These are phyloP conservation scores for Petaurus breviceps DNA, from an alignment of 2,113 vertebrate species.

Conservation along the genomic window DNA sequence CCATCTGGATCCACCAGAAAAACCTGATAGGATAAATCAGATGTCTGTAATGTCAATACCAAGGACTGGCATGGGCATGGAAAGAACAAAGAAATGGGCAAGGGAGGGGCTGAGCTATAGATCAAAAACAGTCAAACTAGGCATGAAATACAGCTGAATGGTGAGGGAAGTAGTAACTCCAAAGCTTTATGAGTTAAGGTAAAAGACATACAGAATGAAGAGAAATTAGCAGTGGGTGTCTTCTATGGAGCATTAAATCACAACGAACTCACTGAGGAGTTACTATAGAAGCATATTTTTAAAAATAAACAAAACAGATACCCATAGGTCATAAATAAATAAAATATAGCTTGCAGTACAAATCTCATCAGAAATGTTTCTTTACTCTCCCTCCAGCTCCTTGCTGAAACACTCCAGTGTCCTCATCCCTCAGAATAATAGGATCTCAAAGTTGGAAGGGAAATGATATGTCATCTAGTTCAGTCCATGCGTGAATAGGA, in stretches of 20 bases:
- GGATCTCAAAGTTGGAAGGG: neutral
- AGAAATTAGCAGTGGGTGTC: slow-evolving; percentile 60
- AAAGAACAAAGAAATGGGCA: slow-evolving; percentile 54
- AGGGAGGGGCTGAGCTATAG: neutral
- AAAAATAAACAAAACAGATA: slow-evolving; percentile 30
- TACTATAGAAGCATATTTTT: neutral
- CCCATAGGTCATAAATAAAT: slow-evolving; percentile 57
- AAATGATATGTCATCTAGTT: neutral
- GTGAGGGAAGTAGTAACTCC: neutral
- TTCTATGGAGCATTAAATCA: slow-evolving; percentile 56
- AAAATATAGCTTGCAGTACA: slow-evolving; percentile 34
- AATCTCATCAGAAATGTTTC: slow-evolving; percentile 9
- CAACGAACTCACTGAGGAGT: slow-evolving; percentile 55
- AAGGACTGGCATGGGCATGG: slow-evolving; percentile 54
- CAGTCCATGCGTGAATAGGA: neutral
- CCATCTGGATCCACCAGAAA: slow-evolving; percentile 3
- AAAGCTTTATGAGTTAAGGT: slow-evolving; percentile 54
- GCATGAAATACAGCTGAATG: slow-evolving; percentile 53
- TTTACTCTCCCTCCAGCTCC: neutral
- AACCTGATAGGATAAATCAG: slow-evolving; percentile 70
- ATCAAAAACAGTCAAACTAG: slow-evolving; percentile 39
- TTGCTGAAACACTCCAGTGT: neutral
- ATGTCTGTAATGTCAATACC: slow-evolving; percentile 58
- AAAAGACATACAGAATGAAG: slow-evolving; percentile 67
- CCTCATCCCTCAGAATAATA: neutral